phyloP scores from a whole-genome alignment of 2,888 invertebrate genomes.

The Zhuqinia jingwanae region DNA sequence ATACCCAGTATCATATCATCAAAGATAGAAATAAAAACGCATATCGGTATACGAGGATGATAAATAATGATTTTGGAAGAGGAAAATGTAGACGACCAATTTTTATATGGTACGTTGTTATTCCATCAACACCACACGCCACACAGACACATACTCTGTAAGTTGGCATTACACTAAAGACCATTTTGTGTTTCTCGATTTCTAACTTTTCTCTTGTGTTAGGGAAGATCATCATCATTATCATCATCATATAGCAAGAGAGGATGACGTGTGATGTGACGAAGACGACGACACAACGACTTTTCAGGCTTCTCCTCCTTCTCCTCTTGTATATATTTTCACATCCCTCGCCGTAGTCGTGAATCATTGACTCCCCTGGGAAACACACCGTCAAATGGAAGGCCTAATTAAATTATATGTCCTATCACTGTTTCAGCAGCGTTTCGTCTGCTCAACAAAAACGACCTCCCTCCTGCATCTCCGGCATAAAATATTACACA shows the following conservation, averaged over 20 bases:
- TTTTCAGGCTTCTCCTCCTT: constrained; percentile 52
- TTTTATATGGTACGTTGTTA: constrained; percentile 16
- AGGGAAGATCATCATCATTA: constrained; percentile 55
- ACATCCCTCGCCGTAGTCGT: constrained; percentile 40
- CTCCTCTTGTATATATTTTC: constrained; percentile 42
- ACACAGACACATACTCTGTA: constrained; percentile 13
- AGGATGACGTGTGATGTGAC: constrained; percentile 54
- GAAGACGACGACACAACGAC: constrained; percentile 43
- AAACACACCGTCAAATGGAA: constrained; percentile 87
- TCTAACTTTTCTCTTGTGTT: constrained; percentile 47
- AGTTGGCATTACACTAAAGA: constrained; percentile 11
- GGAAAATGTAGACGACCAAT: background rate
- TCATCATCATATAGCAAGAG: too few species aligned
- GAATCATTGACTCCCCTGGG: constrained; percentile 77
- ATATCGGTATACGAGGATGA: background rate
- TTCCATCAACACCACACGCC: constrained; percentile 45
- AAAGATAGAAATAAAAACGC: too few species aligned
- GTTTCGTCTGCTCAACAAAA: constrained; percentile 64
- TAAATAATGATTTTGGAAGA: background rate
- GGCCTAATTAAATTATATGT: constrained; percentile 87
- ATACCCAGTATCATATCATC: too few species aligned
- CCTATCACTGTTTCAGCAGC: constrained; percentile 79
- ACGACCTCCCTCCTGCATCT: constrained; percentile 64
- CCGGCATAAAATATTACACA: constrained; percentile 19
- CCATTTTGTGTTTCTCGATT: constrained; percentile 37